These are phyloP conservation scores for Euclidia mi DNA, from an alignment of 2,888 invertebrate genomes.

Conservation along the genomic window DNA sequence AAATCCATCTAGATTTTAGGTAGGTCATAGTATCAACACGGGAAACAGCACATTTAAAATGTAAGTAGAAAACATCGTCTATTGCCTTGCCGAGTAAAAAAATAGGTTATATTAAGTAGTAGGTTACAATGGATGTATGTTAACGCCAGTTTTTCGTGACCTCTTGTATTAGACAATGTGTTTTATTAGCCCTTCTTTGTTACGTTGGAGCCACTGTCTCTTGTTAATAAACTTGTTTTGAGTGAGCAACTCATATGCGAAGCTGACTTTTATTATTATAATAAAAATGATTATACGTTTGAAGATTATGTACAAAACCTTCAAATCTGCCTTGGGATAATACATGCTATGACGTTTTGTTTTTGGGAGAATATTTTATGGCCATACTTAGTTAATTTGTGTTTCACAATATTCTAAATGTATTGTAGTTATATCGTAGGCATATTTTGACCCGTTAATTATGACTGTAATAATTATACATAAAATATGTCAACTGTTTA, in stretches of 20 bases:
- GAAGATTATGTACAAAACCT: slow-evolving; percentile 15
- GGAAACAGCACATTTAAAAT: too few species aligned
- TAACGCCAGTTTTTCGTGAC: slow-evolving; percentile 15
- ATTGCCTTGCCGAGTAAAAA: not conserved
- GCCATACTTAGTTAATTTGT: too few species aligned
- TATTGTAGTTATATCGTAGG: too few species aligned
- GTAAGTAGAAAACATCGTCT: too few species aligned
- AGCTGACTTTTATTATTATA: slow-evolving; percentile 26
- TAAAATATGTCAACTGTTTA: too few species aligned
- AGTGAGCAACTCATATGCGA: slow-evolving; percentile 13
- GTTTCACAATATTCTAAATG: too few species aligned
- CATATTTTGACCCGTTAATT: too few species aligned
- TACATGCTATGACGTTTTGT: not conserved
- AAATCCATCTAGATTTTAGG: too few species aligned
- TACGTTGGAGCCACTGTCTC: slow-evolving; percentile 2
- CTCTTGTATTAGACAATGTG: slow-evolving; percentile 10
- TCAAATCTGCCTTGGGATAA: slow-evolving; percentile 1
- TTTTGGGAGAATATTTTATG: too few species aligned
- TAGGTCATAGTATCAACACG: too few species aligned
- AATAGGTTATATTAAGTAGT: not conserved
- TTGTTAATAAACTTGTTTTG: slow-evolving; percentile 13
- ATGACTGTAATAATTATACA: too few species aligned
- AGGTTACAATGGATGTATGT: slow-evolving; percentile 3
- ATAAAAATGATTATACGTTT: slow-evolving; percentile 15
- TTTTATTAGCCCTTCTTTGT: slow-evolving; percentile 19